These are phyloP conservation scores for Bryconaethiops microstoma DNA, from an alignment of 2,797 vertebrate species.

Conservation along the genomic window DNA sequence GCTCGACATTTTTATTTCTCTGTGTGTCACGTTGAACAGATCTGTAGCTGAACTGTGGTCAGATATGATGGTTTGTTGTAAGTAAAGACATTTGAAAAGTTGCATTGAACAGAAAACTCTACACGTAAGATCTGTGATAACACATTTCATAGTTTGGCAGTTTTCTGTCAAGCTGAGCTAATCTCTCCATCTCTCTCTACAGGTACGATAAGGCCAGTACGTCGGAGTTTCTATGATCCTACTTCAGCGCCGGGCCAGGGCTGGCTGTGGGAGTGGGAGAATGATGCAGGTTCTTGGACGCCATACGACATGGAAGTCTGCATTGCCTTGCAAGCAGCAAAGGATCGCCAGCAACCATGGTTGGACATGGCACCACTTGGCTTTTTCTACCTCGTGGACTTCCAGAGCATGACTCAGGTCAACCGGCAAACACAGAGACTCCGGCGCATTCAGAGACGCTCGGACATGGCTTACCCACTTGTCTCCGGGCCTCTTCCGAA, in stretches of 20 bases:
- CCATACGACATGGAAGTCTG: conserved; percentile 92
- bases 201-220: conserved; percentile 93
- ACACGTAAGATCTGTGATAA: background rate
- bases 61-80: too few species aligned
- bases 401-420: conserved; percentile 92
- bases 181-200: conserved; percentile 13
- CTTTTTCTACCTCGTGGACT: conserved; percentile 92
- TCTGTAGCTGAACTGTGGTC: too few species aligned
- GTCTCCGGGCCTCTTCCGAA: conserved; percentile 82
- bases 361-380: conserved; percentile 90
- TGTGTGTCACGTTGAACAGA: too few species aligned
- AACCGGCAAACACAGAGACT: conserved; percentile 91
- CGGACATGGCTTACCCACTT: conserved; percentile 88
- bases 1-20: background rate
- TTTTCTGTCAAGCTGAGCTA: background rate
- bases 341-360: conserved; percentile 87
- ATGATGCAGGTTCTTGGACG: conserved; percentile 87
- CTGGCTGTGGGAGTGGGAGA: conserved; percentile 96
- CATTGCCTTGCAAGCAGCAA: conserved; percentile 88
- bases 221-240: conserved; percentile 90
- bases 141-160: background rate
- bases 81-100: too few species aligned
- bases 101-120: background rate
- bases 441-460: conserved; percentile 86
- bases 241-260: conserved; percentile 88